Evolutionary conservation across 2,113 vertebrate genomes (phyloP).

Genomic region (Paedocypris sp.): DNA sequence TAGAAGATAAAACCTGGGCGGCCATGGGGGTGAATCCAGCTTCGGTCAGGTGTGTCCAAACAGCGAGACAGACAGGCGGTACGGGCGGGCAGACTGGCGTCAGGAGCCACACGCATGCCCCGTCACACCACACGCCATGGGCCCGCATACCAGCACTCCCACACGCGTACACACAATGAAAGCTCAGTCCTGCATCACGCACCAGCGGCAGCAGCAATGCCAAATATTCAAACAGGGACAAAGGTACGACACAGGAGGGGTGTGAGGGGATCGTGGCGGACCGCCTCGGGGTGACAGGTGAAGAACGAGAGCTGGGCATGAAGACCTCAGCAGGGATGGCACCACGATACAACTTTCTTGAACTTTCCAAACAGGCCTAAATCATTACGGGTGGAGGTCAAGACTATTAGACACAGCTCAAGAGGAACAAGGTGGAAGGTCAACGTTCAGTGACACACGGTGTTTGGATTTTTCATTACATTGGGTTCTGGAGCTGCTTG

Average conservation of each 20-base stretch:
- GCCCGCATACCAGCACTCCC: constrained; percentile 60
- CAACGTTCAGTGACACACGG: neutral
- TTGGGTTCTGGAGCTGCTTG: neutral
- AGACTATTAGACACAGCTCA: constrained; percentile 14
- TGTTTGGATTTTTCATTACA: constrained; percentile 9
- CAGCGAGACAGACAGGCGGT: constrained; percentile 41
- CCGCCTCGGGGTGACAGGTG: neutral
- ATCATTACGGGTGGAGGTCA: neutral
- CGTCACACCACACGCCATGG: constrained; percentile 54
- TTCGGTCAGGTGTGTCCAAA: constrained; percentile 56
- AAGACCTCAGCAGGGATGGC: constrained; percentile 22
- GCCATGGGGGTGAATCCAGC: constrained; percentile 36
- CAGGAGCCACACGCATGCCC: constrained; percentile 63
- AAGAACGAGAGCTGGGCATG: constrained; percentile 24
- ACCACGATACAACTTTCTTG: neutral
- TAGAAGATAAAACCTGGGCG: constrained; percentile 22
- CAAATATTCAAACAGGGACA: constrained; percentile 62
- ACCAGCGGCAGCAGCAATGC: constrained; percentile 65
- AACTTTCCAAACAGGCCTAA: neutral
- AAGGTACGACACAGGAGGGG: constrained; percentile 40
- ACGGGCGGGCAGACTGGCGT: constrained; percentile 56
- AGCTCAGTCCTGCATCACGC: constrained; percentile 64
- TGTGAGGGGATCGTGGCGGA: constrained; percentile 2
- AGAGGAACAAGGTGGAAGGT: neutral
- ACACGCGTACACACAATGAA: constrained; percentile 57